Evolutionary conservation across 2,797 vertebrate species (phyloP).

Genomic region (Anas georgica): DNA sequence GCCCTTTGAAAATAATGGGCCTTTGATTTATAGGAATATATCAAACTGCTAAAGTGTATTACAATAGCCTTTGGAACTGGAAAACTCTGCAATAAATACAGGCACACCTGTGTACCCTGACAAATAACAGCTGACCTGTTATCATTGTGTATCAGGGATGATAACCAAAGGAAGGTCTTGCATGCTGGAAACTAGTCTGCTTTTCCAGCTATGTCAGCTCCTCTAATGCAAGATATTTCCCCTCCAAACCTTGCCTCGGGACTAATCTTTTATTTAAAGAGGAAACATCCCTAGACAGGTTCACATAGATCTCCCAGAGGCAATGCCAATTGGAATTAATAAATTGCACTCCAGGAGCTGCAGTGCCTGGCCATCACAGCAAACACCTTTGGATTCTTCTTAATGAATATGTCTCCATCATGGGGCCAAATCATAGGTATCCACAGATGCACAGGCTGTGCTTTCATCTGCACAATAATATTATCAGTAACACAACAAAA

Average conservation of each 20-base stretch:
- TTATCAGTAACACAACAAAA: not conserved
- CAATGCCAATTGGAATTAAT: not conserved
- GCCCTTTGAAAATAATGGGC: not conserved
- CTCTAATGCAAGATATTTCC: not conserved
- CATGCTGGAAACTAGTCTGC: not conserved
- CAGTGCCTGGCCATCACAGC: not conserved
- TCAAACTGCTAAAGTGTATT: not conserved
- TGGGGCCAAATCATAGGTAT: not conserved
- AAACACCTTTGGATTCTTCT: not conserved
- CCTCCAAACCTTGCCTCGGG: not conserved
- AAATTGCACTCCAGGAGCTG: not conserved
- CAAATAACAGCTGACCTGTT: not conserved
- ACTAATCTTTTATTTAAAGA: not conserved
- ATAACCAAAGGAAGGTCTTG: not conserved
- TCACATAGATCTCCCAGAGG: not conserved
- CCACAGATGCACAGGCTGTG: not conserved
- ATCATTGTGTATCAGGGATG: not conserved
- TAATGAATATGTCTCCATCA: not conserved
- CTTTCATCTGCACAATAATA: not conserved
- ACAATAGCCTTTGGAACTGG: not conserved
- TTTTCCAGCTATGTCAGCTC: not conserved
- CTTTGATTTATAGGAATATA: not conserved
- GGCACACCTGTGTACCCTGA: not conserved
- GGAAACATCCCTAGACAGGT: not conserved
- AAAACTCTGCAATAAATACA: not conserved